Evolutionary conservation across 1,140 invertebrate genomes (phyloP), one percentile per base, ranked within the genome.

Genomic region (Pogonus chalceus): DNA sequence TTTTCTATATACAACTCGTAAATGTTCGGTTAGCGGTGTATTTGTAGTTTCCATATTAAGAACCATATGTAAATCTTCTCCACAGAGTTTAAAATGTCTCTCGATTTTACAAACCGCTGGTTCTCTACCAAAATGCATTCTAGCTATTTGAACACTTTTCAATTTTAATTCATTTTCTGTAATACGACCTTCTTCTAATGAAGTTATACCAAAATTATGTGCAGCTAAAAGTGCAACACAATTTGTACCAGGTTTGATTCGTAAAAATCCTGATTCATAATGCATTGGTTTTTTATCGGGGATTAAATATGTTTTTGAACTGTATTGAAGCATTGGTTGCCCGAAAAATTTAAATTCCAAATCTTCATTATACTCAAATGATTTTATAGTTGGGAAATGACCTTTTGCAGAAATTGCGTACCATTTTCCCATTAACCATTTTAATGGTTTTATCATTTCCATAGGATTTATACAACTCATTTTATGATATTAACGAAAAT

Each of bases 381-480:
- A 66, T 49, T 75, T 68, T 39, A 85, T 78, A 14, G 78, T 82
- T 1, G 83, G 80, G 62, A 74, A 85, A 31, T 65, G 59, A 7
- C 80, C 82, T 23, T 59, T 52, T 1, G 76, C 82, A 18, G 57
- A 58, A 43, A 75, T 66, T 1, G 77, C 78, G 51, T 58, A 59
- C 83, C 83, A 85, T 48, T 66, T 77, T 2, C 82, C 83, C 48
- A 79, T 64, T n/a, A 82, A 63, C 78, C 80, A 83, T 2, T 69
- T 62, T 48, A 83, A 60, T 3, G 78, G 72, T 52, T 71, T 71
- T 3, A 83, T 20, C 39, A 71, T 69, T 51, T 76, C 71, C 18
- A 43, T 3, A 7, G 37, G 9, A 9, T n/a, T n/a, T n/a, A n/a
- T n/a, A n/a, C n/a, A n/a, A n/a, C n/a, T n/a, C n/a, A n/a, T n/a